Percentiles rank a stretch among this genome's conserved stretches.
These are phyloP conservation scores for Drosophila pegasa DNA, from an alignment of 2,888 invertebrate genomes.

Conservation along the genomic window DNA sequence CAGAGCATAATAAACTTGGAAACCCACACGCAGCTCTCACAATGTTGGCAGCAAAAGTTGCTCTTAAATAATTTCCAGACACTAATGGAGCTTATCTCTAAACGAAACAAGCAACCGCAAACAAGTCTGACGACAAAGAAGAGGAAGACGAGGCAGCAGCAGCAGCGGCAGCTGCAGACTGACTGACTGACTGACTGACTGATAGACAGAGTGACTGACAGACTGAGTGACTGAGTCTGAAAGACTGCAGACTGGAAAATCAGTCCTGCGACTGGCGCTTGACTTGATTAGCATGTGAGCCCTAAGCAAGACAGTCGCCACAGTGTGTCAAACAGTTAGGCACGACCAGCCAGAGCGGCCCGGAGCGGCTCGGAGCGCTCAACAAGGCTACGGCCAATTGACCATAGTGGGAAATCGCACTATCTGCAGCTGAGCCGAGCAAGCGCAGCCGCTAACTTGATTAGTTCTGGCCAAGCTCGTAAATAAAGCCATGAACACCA, in stretches of 20 bases:
- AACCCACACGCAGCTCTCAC: constrained; percentile 47
- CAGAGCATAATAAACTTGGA: constrained; percentile 12
- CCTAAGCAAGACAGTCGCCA: constrained; percentile 54
- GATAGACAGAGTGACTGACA: constrained; percentile 26
- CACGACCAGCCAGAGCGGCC: constrained; percentile 33
- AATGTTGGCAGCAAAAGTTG: constrained; percentile 46
- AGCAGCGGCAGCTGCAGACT: constrained; percentile 7
- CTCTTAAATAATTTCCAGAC: constrained; percentile 84
- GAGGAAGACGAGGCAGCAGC: constrained; percentile 4
- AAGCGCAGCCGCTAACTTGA: constrained; percentile 74
- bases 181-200: constrained; percentile 31
- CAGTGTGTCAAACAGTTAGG: constrained; percentile 65
- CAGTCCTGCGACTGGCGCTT: constrained; percentile 60
- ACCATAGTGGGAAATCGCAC: constrained; percentile 58
- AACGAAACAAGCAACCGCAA: constrained; percentile 83
- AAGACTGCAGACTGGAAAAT: constrained; percentile 25
- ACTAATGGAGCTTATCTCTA: constrained; percentile 85
- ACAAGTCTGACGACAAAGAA: constrained; percentile 59
- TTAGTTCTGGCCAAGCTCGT: constrained; percentile 57
- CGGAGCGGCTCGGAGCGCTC: neutral
- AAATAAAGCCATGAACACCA: constrained; percentile 71
- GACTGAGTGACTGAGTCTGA: constrained; percentile 23
- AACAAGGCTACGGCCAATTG: constrained; percentile 30
- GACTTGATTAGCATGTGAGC: constrained; percentile 70
- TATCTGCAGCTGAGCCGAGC: constrained; percentile 66